These are phyloP conservation scores for Acanthoscelides obtectus DNA, from an alignment of 2,888 invertebrate species.

Conservation along the genomic window DNA sequence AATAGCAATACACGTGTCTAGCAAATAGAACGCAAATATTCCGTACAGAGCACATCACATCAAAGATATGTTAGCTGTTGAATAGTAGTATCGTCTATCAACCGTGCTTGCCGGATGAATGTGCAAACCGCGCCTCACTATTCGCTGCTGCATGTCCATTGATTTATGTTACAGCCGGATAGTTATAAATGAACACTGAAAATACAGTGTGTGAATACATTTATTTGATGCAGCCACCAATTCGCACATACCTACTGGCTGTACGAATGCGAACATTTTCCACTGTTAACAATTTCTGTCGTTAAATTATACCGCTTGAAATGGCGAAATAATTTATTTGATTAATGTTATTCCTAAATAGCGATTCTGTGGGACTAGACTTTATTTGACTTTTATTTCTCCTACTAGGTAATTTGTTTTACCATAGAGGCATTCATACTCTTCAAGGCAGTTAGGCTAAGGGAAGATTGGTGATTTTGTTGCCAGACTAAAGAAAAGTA, in stretches of 20 bases:
- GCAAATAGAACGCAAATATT: background rate
- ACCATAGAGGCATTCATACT: too few species aligned
- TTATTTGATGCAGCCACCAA: background rate
- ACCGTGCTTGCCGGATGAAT: background rate
- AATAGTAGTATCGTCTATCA: background rate
- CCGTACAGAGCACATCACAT: background rate
- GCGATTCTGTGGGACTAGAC: too few species aligned
- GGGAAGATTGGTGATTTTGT: too few species aligned
- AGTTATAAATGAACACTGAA: slow-evolving; percentile 23
- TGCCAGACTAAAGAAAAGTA: too few species aligned
- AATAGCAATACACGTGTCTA: background rate
- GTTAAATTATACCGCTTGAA: background rate
- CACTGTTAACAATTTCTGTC: background rate
- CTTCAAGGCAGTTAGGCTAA: too few species aligned
- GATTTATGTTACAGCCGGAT: slow-evolving; percentile 23
- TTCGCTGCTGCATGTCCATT: slow-evolving; percentile 11
- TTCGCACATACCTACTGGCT: background rate
- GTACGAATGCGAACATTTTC: background rate
- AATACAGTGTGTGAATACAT: slow-evolving; percentile 13
- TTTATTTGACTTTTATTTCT: too few species aligned
- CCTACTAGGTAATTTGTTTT: too few species aligned
- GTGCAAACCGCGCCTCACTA: background rate
- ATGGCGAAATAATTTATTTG: background rate
- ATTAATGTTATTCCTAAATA: background rate
- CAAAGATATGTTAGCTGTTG: background rate